These are phyloP conservation scores for Galago senegalensis DNA, from an alignment of 2,797 vertebrate species.

Conservation along the genomic window DNA sequence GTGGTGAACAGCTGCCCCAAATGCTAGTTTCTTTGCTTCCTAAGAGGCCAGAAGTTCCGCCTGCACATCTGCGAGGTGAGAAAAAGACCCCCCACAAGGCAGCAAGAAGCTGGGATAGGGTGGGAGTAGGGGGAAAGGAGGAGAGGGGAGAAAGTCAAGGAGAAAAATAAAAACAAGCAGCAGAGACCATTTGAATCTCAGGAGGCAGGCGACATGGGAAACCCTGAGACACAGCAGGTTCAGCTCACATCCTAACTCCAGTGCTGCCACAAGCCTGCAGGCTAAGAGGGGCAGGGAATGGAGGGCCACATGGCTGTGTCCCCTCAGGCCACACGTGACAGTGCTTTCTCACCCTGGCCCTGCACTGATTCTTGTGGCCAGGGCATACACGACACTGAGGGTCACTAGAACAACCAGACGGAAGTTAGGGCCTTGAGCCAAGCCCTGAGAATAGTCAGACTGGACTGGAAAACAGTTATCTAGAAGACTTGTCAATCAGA, in stretches of 20 bases:
- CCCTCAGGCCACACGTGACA: not conserved
- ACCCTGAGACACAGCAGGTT: not conserved
- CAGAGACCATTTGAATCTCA: constrained; percentile 47
- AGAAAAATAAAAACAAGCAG: constrained; percentile 65
- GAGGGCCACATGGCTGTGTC: not conserved
- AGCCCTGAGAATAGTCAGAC: not conserved
- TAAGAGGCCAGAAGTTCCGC: not conserved
- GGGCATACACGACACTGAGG: not conserved
- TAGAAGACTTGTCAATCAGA: not conserved
- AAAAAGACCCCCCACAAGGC: constrained; percentile 25
- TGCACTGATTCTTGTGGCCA: not conserved
- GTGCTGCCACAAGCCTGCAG: not conserved
- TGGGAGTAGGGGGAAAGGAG: constrained; percentile 22
- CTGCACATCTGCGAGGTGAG: not conserved
- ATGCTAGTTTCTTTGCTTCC: not conserved
- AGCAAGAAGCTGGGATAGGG: constrained; percentile 52
- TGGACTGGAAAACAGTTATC: not conserved
- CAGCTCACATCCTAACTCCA: not conserved
- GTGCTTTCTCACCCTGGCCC: not conserved
- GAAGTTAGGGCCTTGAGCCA: not conserved
- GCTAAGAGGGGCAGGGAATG: not conserved
- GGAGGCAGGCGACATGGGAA: constrained; percentile 39
- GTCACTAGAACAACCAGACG: not conserved
- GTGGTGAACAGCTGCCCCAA: not conserved
- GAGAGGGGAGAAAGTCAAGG: constrained; percentile 61